phyloP scores from a whole-genome alignment of 2,888 invertebrate species.

The Noctua fimbriata region DNA sequence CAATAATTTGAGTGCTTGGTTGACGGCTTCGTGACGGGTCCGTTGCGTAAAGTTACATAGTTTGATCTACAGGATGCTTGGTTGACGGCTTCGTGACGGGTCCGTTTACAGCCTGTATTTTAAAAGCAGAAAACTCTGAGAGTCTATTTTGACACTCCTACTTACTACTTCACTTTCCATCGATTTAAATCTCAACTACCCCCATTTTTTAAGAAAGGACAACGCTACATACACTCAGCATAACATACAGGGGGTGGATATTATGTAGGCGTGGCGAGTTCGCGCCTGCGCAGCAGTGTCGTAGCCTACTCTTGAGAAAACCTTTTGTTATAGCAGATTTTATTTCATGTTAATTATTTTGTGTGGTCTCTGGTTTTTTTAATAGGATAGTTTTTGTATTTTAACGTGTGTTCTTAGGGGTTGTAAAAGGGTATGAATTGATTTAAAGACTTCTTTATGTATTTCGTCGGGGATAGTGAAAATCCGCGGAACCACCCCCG shows the following conservation, averaged over 20 bases:
- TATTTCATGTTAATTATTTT: conserved; percentile 27
- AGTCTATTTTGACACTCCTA: neutral
- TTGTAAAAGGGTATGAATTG: neutral
- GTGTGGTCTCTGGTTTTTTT: conserved; percentile 2
- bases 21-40: no score
- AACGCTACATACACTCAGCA: conserved; percentile 23
- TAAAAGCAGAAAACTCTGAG: no score
- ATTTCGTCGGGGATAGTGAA: no score
- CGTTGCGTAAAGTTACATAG: no score
- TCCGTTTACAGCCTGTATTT: no score
- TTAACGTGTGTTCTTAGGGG: neutral
- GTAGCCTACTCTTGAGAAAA: neutral
- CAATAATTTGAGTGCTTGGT: no score
- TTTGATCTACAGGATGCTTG: no score
- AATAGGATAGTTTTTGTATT: neutral
- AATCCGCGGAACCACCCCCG: no score
- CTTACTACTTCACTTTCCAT: neutral
- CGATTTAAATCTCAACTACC: neutral
- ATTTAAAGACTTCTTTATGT: neutral
- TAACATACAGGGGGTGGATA: conserved; percentile 42
- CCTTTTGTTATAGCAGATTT: conserved; percentile 16
- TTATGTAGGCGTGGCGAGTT: conserved; percentile 39
- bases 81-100: no score
- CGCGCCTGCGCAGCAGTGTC: conserved; percentile 36
- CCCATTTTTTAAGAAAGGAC: conserved; percentile 33